These are phyloP conservation scores for Sebastes fasciatus DNA, from an alignment of 2,113 vertebrate genomes.

Conservation along the genomic window DNA sequence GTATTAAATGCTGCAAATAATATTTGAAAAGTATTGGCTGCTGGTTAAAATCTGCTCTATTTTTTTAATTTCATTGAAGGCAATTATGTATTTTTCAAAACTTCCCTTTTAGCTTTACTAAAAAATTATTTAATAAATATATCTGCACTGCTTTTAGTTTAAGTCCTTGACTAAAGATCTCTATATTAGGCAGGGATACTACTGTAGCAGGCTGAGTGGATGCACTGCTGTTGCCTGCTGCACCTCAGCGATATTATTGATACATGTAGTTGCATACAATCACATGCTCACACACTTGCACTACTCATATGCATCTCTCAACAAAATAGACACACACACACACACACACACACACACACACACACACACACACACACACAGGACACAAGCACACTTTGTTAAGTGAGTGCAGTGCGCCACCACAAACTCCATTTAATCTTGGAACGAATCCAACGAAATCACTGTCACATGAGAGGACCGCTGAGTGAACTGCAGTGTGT, in stretches of 20 bases:
- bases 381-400: slow-evolving; percentile 20
- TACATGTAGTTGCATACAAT: slow-evolving; percentile 8
- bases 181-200: not conserved
- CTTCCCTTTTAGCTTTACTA: not conserved
- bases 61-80: slow-evolving; percentile 29
- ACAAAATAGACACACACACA: slow-evolving; percentile 10
- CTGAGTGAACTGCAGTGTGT: slow-evolving; percentile 54
- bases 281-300: not conserved
- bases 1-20: not conserved
- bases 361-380: not conserved
- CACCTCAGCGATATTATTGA: slow-evolving; percentile 8
- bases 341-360: slow-evolving; percentile 6
- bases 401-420: slow-evolving; percentile 27
- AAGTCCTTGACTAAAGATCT: not conserved
- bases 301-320: not conserved
- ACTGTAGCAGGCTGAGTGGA: not conserved
- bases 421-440: slow-evolving; percentile 67
- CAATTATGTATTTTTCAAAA: not conserved
- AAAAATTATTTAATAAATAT: slow-evolving; percentile 4
- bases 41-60: not conserved
- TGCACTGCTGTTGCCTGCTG: slow-evolving; percentile 6
- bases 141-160: not conserved
- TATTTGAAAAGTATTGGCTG: slow-evolving; percentile 5
- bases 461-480: slow-evolving; percentile 62
- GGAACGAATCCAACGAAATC: slow-evolving; percentile 56